Evolutionary conservation across 23 tunicate genomes (phyloP), one percentile per base, ranked within the genome.

Genomic region (Halocynthia aurantium): DNA sequence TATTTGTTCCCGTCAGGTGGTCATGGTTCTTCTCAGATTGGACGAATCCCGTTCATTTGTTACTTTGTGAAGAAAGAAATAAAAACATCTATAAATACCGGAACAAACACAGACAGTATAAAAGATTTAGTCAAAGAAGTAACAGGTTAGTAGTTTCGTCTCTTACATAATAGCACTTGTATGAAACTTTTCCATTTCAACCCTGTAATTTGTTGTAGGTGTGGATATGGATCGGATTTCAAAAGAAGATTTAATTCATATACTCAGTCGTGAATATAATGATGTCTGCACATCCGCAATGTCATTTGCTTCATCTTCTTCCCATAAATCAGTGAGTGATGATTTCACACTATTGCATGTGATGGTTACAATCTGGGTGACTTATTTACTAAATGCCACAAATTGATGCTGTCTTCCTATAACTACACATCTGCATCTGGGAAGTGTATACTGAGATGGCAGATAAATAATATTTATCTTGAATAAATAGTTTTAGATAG

Each of bases 291-390:
- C 95, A 8, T 88, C 95, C 7, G 95, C 87, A 7, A 88, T 88
- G 95, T 88, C 95, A 8, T 78, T 88, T 73, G 84, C 57, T 7
- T 88, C 95, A 11, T 88, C 95, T 50, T 82, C 95, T n/a, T 83
- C 87, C 11, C 81, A 78, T 20, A 88, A 88, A 88, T 88, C 95
- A 8, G 95, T 88, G 72, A 88, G 70, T 31, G 44, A n/a, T n/a
- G n/a, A n/a, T n/a, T n/a, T n/a, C n/a, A n/a, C n/a, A n/a, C n/a
- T n/a, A n/a, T n/a, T n/a, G n/a, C n/a, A n/a, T n/a, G n/a, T n/a
- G n/a, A n/a, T n/a, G n/a, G n/a, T n/a, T n/a, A n/a, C n/a, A n/a
- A n/a, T n/a, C n/a, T n/a, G n/a, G n/a, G n/a, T n/a, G n/a, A n/a
- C n/a, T n/a, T n/a, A n/a, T n/a, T n/a, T n/a, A n/a, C n/a, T n/a